phyloP scores from a whole-genome alignment of 2,888 invertebrate genomes.

The Drosophila sordidula region DNA sequence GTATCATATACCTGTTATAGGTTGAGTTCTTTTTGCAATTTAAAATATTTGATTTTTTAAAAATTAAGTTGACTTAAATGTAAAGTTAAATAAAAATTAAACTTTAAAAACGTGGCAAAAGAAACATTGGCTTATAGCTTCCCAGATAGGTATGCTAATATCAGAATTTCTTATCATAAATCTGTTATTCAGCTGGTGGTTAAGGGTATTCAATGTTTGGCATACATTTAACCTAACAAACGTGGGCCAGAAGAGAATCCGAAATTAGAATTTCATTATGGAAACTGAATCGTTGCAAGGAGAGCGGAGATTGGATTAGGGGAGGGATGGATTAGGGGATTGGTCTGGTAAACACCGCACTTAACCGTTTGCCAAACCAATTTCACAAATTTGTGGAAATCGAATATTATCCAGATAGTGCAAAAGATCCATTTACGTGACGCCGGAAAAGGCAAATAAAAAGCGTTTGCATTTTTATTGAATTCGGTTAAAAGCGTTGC shows the following conservation, averaged over 20 bases:
- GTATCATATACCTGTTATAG: no score
- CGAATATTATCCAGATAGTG: constrained; percentile 72
- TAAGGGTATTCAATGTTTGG: background rate
- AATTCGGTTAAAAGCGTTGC: constrained; percentile 50
- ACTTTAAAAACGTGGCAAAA: no score
- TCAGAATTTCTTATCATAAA: no score
- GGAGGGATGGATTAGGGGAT: background rate
- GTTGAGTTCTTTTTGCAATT: no score
- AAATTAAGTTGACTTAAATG: no score
- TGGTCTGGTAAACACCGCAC: constrained; percentile 15
- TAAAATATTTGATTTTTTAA: no score
- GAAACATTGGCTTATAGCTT: no score
- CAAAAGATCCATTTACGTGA: constrained; percentile 78
- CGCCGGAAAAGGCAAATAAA: constrained; percentile 70
- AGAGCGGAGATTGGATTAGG: background rate
- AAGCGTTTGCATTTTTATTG: constrained; percentile 74
- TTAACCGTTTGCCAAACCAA: constrained; percentile 60
- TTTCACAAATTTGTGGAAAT: constrained; percentile 58
- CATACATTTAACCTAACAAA: constrained; percentile 19
- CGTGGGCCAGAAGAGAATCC: background rate
- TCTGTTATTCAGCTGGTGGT: background rate
- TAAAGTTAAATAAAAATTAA: no score
- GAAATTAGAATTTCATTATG: constrained; percentile 60
- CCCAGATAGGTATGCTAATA: no score
- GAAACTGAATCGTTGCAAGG: background rate